Percentiles rank a stretch among this genome's conserved stretches.
Conservation (phyloP, 2,113 vertebrate genomes). For the Triplophysa tibetana region DNA sequence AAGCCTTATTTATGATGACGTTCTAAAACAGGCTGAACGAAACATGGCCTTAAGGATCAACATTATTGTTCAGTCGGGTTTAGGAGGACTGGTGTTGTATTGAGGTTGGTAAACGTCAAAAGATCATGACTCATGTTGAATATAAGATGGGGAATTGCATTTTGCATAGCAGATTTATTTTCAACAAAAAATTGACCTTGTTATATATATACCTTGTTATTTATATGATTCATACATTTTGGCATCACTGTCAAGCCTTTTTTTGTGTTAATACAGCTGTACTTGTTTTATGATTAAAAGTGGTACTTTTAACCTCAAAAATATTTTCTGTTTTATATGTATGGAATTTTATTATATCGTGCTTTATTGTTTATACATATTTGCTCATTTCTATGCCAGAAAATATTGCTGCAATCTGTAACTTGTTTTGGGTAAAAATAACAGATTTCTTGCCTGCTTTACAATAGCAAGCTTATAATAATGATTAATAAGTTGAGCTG, state of each 20-base stretch:
- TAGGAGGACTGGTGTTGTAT: background rate
- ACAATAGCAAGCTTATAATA: too few species aligned
- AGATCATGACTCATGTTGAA: background rate
- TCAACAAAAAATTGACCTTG: slow-evolving; percentile 14
- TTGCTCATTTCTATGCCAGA: too few species aligned
- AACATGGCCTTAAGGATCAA: slow-evolving; percentile 3
- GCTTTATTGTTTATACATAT: too few species aligned
- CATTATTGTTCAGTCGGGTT: background rate
- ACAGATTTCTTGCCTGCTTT: too few species aligned
- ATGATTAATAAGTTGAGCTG: too few species aligned
- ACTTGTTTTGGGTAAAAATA: too few species aligned
- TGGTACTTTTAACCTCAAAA: background rate
- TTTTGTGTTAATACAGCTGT: slow-evolving; percentile 18
- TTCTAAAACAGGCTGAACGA: background rate
- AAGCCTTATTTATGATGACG: slow-evolving; percentile 1
- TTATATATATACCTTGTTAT: slow-evolving; percentile 14
- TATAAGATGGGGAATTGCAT: background rate
- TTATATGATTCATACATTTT: slow-evolving; percentile 23
- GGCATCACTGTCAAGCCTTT: background rate
- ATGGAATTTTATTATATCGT: too few species aligned
- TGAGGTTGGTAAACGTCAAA: background rate
- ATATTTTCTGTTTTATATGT: too few species aligned
- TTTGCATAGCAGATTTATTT: background rate
- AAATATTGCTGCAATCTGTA: too few species aligned
- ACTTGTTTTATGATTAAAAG: slow-evolving; percentile 30